Conservation (phyloP, 2,797 vertebrate species). For the Eospalax fontanierii region DNA sequence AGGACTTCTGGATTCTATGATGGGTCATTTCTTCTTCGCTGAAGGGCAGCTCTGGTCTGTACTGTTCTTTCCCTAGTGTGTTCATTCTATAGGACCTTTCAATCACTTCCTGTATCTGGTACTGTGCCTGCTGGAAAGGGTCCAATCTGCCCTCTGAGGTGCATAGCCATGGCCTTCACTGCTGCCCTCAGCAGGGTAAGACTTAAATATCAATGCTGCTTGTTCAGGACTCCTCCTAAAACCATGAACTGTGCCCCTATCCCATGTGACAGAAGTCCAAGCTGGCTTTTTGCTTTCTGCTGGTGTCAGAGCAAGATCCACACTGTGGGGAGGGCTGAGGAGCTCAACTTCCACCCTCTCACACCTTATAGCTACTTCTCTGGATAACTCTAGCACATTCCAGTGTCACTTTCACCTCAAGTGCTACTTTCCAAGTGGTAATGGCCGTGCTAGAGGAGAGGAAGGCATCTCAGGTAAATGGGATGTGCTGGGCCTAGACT, state of each 20-base stretch:
- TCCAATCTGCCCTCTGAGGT: not conserved
- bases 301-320: not conserved
- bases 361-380: not conserved
- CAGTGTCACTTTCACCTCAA: not conserved
- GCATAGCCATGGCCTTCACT: not conserved
- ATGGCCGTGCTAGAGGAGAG: not conserved
- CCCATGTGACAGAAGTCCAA: not conserved
- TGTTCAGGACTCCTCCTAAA: not conserved
- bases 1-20: not conserved
- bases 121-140: not conserved
- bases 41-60: not conserved
- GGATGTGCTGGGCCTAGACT: too few relatives aligned
- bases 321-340: not conserved
- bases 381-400: not conserved
- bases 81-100: fast-evolving
- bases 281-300: not conserved
- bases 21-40: not conserved
- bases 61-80: not conserved
- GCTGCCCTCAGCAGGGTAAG: not conserved
- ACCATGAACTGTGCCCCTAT: not conserved
- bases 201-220: not conserved
- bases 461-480: not conserved
- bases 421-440: not conserved
- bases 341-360: too few relatives aligned
- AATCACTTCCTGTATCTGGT: not conserved